A percentile compares a stretch with the other conserved stretches of the same genome.
Conservation (phyloP, 2,888 invertebrate species). For the Stenichneumon culpator region DNA sequence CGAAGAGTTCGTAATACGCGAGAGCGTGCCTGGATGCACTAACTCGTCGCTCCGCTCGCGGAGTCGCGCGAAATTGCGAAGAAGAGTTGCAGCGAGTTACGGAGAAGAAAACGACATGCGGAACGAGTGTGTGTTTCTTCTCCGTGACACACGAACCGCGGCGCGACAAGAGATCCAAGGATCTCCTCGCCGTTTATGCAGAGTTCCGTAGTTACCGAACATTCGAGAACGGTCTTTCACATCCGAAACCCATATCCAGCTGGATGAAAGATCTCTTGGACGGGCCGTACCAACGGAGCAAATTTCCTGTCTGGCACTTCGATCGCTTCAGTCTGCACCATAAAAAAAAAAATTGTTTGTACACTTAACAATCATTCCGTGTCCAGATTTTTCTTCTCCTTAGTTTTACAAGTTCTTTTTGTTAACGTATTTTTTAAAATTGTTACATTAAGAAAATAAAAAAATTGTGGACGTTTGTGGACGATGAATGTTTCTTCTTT, state of each 20-base stretch:
- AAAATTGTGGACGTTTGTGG: no score
- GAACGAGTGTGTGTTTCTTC: conserved; percentile 22
- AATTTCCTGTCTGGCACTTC: conserved; percentile 21
- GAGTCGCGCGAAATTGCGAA: conserved; percentile 31
- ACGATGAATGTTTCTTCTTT: no score
- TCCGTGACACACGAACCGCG: conserved; percentile 26
- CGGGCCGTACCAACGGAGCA: conserved; percentile 14
- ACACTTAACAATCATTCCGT: neutral
- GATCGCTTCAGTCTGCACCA: neutral
- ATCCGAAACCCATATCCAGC: conserved; percentile 2
- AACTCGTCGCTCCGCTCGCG: neutral
- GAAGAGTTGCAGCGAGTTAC: conserved; percentile 1
- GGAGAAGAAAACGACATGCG: neutral
- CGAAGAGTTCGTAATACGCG: conserved; percentile 10
- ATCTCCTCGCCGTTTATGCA: conserved; percentile 25
- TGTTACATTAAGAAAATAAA: no score
- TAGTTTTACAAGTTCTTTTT: neutral
- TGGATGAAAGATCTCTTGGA: conserved; percentile 15
- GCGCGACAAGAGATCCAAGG: conserved; percentile 47
- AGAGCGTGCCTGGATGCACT: conserved; percentile 11
- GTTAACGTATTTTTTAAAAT: no score
- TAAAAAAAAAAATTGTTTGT: neutral
- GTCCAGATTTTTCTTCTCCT: neutral
- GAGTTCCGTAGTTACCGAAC: conserved; percentile 5
- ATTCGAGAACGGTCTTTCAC: neutral